Conservation (phyloP, 2,888 invertebrate genomes). For the Himalopsyche kuldschensis region DNA sequence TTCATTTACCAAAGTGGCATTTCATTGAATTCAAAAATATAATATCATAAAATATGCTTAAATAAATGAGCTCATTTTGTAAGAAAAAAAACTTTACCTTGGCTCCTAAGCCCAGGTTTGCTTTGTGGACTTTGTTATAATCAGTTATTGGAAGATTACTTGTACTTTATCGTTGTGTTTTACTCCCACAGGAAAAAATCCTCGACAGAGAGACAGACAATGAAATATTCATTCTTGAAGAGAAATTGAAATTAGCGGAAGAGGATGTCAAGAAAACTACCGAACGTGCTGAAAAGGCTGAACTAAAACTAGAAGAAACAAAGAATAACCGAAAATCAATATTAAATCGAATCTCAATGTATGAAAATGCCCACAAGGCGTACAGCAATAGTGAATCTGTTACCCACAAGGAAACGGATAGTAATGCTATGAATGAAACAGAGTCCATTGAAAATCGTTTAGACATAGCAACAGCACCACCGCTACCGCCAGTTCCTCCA, state of each 20-base stretch:
- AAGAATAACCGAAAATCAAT: constrained; percentile 41
- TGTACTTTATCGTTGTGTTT: neutral
- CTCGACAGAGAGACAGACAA: constrained; percentile 68
- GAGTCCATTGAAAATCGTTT: constrained; percentile 42
- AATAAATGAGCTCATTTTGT: too few species aligned
- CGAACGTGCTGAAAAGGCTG: constrained; percentile 64
- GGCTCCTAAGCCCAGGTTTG: too few species aligned
- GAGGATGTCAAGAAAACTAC: constrained; percentile 66
- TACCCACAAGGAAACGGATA: constrained; percentile 42
- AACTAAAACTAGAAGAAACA: constrained; percentile 47
- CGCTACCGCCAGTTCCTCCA: constrained; percentile 49
- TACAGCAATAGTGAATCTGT: neutral
- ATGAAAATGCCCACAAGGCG: constrained; percentile 11
- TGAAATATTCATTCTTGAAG: constrained; percentile 69
- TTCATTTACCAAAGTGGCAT: too few species aligned
- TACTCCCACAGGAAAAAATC: constrained; percentile 55
- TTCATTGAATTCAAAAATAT: too few species aligned
- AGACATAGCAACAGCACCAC: constrained; percentile 41
- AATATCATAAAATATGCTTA: too few species aligned
- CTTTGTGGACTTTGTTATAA: neutral
- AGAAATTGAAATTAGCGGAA: constrained; percentile 69
- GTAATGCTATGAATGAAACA: constrained; percentile 43
- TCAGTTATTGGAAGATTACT: neutral
- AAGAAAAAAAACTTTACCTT: too few species aligned
- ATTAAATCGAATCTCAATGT: constrained; percentile 33